phyloP scores from a whole-genome alignment of 2,113 vertebrate genomes.

The Tragelaphus imberbis region DNA sequence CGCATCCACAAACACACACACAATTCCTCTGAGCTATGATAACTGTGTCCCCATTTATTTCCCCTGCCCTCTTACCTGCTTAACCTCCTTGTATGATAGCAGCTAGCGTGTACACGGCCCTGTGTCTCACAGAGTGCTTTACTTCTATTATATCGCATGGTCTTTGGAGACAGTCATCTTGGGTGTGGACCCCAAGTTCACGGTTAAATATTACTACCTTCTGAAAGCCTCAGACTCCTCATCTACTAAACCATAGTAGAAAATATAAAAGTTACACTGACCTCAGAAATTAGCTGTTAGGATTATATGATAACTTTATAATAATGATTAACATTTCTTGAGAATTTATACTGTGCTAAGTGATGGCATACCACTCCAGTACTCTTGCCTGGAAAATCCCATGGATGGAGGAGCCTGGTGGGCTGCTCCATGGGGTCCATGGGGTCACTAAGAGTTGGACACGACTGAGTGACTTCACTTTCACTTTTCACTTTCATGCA shows the following conservation, averaged over 20 bases:
- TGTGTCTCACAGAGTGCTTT: background rate
- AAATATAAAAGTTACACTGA: background rate
- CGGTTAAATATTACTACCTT: background rate
- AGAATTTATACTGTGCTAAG: background rate
- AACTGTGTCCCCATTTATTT: background rate
- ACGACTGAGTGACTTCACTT: too few relatives aligned
- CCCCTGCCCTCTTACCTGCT: background rate
- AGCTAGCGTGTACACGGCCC: background rate
- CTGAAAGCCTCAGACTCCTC: background rate
- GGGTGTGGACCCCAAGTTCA: background rate
- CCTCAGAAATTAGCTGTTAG: background rate
- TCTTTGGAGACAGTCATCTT: background rate
- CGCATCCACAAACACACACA: background rate
- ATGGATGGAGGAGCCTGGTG: too few relatives aligned
- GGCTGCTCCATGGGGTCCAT: too few relatives aligned
- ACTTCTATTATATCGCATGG: rapidly evolving
- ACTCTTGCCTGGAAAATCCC: too few relatives aligned
- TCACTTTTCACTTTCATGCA: too few relatives aligned
- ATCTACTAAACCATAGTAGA: background rate
- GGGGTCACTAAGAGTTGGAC: rapidly evolving
- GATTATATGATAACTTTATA: background rate
- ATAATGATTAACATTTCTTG: background rate
- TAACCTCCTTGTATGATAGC: background rate
- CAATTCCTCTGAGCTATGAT: background rate
- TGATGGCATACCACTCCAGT: too few relatives aligned